phyloP scores from a whole-genome alignment of 2,797 vertebrate genomes.

The Amblyraja radiata region DNA sequence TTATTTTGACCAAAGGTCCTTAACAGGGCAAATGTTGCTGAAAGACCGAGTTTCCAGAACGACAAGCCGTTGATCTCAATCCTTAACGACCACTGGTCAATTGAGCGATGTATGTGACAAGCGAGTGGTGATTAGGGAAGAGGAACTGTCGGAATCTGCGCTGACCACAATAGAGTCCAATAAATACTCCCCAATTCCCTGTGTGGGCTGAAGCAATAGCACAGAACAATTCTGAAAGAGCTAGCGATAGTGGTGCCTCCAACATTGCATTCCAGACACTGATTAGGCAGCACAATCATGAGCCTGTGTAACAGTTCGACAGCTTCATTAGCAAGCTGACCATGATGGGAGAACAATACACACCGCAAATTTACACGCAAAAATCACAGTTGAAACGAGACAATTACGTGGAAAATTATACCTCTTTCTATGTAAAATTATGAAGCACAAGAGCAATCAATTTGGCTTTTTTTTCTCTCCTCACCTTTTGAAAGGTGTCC shows the following conservation, averaged over 20 bases:
- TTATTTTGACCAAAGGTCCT: neutral
- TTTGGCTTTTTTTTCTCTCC: too few species aligned
- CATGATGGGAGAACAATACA: neutral
- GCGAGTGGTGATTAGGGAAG: neutral
- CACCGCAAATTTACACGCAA: neutral
- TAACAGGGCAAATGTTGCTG: neutral
- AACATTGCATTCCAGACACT: conserved; percentile 4
- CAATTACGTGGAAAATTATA: neutral
- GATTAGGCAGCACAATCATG: neutral
- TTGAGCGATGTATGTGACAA: neutral
- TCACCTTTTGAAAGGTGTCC: neutral
- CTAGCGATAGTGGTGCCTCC: neutral
- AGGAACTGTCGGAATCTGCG: conserved; percentile 2
- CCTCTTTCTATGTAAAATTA: too few species aligned
- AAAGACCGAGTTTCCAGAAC: neutral
- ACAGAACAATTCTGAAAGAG: neutral
- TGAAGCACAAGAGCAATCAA: neutral
- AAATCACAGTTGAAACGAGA: neutral
- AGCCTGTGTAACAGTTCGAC: neutral
- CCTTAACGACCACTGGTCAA: neutral
- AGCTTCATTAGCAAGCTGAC: neutral
- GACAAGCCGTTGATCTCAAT: neutral
- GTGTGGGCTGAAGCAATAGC: neutral
- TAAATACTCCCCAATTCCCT: too few species aligned
- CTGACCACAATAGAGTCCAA: neutral